phyloP scores from a whole-genome alignment of 2,797 vertebrate species.

The Xiphorhynchus erythropygius region DNA sequence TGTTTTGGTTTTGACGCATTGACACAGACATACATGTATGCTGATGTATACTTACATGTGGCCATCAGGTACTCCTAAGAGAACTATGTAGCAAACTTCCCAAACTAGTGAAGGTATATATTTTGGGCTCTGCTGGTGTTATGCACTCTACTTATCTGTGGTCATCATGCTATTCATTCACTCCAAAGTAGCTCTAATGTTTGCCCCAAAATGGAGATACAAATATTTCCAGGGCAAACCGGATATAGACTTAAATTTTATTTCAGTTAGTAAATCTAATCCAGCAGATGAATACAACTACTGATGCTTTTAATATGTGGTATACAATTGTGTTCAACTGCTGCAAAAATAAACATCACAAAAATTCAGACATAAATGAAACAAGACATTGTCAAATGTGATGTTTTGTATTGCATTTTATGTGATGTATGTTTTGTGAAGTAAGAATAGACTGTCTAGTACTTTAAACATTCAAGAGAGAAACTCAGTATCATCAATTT shows the following conservation, averaged over 20 bases:
- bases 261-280: not conserved
- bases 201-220: not conserved
- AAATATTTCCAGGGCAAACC: not conserved
- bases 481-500: not conserved
- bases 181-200: not conserved
- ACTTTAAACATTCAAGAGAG: not conserved
- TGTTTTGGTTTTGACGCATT: too few relatives aligned
- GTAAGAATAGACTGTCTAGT: not conserved
- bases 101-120: not conserved
- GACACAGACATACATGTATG: fast-evolving
- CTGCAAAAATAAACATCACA: not conserved
- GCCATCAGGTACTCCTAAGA: not conserved
- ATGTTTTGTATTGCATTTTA: not conserved
- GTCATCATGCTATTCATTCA: not conserved
- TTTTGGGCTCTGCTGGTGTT: not conserved
- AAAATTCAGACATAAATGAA: not conserved
- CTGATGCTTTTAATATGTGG: not conserved
- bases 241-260: not conserved
- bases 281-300: not conserved
- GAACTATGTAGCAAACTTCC: not conserved
- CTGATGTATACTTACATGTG: not conserved
- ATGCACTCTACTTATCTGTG: not conserved
- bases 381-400: not conserved
- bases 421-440: not conserved
- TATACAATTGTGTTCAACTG: not conserved